phyloP scores from a whole-genome alignment of 2,888 invertebrate genomes.

The Mesorhabditis sp. region DNA sequence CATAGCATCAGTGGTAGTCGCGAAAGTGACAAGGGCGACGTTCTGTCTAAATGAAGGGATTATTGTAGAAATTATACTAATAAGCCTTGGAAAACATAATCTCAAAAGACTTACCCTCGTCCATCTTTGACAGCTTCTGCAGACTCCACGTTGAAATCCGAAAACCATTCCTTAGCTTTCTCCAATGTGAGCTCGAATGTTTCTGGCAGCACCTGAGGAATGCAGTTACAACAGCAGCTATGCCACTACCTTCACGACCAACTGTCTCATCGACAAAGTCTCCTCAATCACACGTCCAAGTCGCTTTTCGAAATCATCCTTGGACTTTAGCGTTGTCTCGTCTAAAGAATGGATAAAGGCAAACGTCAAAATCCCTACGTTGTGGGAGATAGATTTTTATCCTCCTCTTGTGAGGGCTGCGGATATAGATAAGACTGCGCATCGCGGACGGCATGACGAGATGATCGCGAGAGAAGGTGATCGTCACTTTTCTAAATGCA shows the following conservation, averaged over 20 bases:
- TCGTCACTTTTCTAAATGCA: constrained; percentile 19
- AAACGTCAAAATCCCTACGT: constrained; percentile 14
- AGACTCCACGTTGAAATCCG: constrained; percentile 19
- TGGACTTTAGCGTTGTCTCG: constrained; percentile 22
- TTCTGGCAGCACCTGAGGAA: not conserved
- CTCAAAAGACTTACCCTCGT: constrained; percentile 16
- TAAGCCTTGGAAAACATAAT: not conserved
- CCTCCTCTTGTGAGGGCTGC: constrained; percentile 26
- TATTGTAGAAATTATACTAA: not conserved
- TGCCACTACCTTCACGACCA: constrained; percentile 22
- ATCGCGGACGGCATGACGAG: constrained; percentile 29
- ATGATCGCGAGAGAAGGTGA: constrained; percentile 21
- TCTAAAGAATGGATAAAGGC: constrained; percentile 14
- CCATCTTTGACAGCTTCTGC: constrained; percentile 22
- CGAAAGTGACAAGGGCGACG: constrained; percentile 29
- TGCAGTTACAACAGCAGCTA: not conserved
- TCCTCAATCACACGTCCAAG: constrained; percentile 30
- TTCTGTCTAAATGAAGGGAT: constrained; percentile 17
- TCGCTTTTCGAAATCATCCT: constrained; percentile 32
- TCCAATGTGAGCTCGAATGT: constrained; percentile 19
- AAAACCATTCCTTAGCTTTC: constrained; percentile 29
- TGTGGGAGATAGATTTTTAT: constrained; percentile 37
- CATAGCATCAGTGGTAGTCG: constrained; percentile 27
- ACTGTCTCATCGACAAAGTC: constrained; percentile 25
- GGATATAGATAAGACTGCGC: constrained; percentile 31